Base-by-base conservation (phyloP, 2,797 vertebrate genomes). In the Alauda arvensis region DNA sequence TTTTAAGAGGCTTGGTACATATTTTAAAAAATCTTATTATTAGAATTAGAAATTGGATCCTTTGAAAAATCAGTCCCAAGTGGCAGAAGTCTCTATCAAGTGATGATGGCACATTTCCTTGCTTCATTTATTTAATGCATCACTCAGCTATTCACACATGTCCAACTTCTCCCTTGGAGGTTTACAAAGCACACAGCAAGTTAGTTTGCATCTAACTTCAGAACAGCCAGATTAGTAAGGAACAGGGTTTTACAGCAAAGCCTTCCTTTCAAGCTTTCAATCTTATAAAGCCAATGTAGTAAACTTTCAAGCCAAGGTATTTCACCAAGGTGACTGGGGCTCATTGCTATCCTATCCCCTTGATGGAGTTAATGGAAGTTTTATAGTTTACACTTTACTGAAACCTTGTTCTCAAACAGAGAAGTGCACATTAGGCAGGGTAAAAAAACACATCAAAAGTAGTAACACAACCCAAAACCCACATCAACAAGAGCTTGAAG, bases 291-390 rank as follows among this genome's bases (percentile, higher is more conserved):
- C 14, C 2, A 20, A 63, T 23, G 74, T 3, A 90, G 71, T 87
- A 93, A 96, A 95, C 83, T 93, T 93, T 71, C 45, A 86, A 94
- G 85, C 51, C 77, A 75, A 63, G 40, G 37, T 78, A 59, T 89
- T 95, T 89, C 75, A 39, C 8, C 63, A 76, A 65, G 52, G 84
- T 88, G 87, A 59, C 67, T 66, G 60, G 37, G 57, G 83, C 57
- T 42, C 59, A 34, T 2, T 91, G 85, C 80, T 87, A 86, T 78
- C 87, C 71, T 86, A 87, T 80, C 86, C 66, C 77, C 66, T 89
- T 69, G 48, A 71, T 24, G 52, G 69, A 91, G 53, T 89, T 93
- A 88, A 93, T 78, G 76, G 60, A 95, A 65, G 60, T 71, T 95
- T 92, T 84, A 93, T n/a, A 91, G 87, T 85, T 94, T 72, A 91